These are phyloP conservation scores for Eristalinus sepulchralis DNA, from an alignment of 2,888 invertebrate species.

Conservation along the genomic window DNA sequence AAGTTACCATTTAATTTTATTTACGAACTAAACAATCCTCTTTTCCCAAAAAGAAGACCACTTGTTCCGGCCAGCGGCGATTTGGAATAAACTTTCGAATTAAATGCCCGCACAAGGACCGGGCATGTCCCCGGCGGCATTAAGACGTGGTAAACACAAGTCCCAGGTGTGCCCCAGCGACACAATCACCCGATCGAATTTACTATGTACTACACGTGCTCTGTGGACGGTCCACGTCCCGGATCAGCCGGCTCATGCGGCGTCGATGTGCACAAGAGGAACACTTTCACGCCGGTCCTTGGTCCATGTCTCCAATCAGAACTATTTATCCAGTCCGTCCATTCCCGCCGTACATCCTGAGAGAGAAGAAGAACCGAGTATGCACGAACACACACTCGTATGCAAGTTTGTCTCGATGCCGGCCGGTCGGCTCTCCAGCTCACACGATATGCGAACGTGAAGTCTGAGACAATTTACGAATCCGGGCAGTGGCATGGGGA, in stretches of 20 bases:
- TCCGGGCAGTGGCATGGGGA: not conserved
- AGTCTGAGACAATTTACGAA: constrained; percentile 63
- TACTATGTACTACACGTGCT: constrained; percentile 62
- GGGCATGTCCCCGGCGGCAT: constrained; percentile 24
- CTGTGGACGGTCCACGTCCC: constrained; percentile 46
- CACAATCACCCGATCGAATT: constrained; percentile 56
- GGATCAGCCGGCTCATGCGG: not conserved
- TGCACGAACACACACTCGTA: constrained; percentile 4
- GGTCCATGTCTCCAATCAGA: constrained; percentile 41
- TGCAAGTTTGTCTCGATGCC: constrained; percentile 25
- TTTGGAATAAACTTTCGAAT: constrained; percentile 47
- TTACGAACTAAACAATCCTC: constrained; percentile 29
- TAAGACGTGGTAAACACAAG: constrained; percentile 48
- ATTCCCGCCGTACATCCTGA: not conserved
- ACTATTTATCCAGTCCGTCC: constrained; percentile 7
- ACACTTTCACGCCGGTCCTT: constrained; percentile 1
- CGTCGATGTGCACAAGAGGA: not conserved
- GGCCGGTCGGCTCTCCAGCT: not conserved
- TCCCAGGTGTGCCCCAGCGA: constrained; percentile 42
- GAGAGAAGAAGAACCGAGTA: not conserved
- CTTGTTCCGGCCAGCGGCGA: constrained; percentile 21
- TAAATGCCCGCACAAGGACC: constrained; percentile 33
- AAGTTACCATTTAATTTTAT: constrained; percentile 3
- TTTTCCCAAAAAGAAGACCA: constrained; percentile 2
- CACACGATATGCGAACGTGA: constrained; percentile 32